Base-by-base conservation (phyloP, 2,888 invertebrate genomes). In the Ectemnius lituratus region DNA sequence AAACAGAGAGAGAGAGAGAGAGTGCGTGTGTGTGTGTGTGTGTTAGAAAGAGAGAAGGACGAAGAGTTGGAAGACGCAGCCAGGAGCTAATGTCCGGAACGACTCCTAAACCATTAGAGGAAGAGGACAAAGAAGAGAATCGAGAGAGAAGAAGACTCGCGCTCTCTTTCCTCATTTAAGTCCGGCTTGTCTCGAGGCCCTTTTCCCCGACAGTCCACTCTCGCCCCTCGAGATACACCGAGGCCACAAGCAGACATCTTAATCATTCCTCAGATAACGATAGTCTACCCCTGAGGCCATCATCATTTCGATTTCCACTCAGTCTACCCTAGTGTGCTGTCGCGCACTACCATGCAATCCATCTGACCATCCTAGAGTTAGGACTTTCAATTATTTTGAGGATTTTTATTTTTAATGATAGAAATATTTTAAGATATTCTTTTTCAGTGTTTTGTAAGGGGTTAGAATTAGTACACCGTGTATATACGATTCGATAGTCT, bases 71-170 rank as follows among this genome's bases (percentile, higher is more conserved):
- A 72, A 6, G 71, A 76, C 67, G 79, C 86, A 83, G 84, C 88
- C 87, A 86, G 87, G 87, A 89, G 89, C 89, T 90, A 90, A 90
- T 90, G 90, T 89, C 87, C 88, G 88, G 85, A 90, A 90, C 88
- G 89, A 87, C 86, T 88, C 85, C 84, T 81, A 84, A 88, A 88
- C 87, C 88, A 89, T 89, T 89, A 90, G 86, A 88, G 75, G 72
- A 82, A 62, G 63, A 80, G 49, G 62, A 59, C 64, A 62, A 64
- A 67, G 60, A 49, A 64, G 69, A 46, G 65, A 52, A 62, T 28
- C 45, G 46, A 62, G 71, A 69, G 60, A 59, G 66, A 80, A 70
- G 67, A 73, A 67, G 72, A 59, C 64, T 74, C 73, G 57, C 63
- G 64, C 67, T 69, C 65, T 64, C 69, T 78, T 78, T 70, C 70